phyloP scores from a whole-genome alignment of 1,140 invertebrate genomes.

The Aphaenogaster floridana region DNA sequence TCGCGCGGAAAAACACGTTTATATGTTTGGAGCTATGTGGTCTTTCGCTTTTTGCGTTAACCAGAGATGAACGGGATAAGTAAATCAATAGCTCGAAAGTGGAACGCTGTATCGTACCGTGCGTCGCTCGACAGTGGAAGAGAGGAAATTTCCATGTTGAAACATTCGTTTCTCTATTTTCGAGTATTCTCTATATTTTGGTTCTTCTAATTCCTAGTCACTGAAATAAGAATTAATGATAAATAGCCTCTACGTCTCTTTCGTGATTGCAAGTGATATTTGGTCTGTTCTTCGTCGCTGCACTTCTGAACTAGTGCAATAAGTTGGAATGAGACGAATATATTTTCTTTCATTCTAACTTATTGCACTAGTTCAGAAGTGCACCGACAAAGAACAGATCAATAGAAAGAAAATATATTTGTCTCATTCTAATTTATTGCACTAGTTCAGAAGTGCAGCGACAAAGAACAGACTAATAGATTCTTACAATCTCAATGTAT shows the following conservation, averaged over 20 bases:
- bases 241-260: not conserved
- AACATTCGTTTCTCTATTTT: slow-evolving; percentile 12
- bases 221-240: not conserved
- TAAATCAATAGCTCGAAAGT: slow-evolving; percentile 29
- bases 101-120: slow-evolving; percentile 2
- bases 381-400: too few relatives aligned
- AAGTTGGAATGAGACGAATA: too few relatives aligned
- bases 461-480: too few relatives aligned
- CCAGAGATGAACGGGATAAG: slow-evolving; percentile 9
- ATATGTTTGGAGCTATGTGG: not conserved
- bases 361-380: too few relatives aligned
- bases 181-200: too few relatives aligned
- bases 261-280: not conserved
- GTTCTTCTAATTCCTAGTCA: not conserved
- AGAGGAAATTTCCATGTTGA: slow-evolving; percentile 13
- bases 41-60: not conserved
- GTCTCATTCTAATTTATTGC: too few relatives aligned
- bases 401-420: too few relatives aligned
- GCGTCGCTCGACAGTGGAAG: not conserved
- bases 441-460: too few relatives aligned
- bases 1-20: not conserved
- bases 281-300: too few relatives aligned
- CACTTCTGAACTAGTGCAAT: too few relatives aligned
- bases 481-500: not conserved
- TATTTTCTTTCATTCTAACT: too few relatives aligned